A percentile compares a stretch with the other conserved stretches of the same genome.
Evolutionary conservation across 2,113 vertebrate genomes (phyloP).

Genomic region (Rostratula benghalensis): DNA sequence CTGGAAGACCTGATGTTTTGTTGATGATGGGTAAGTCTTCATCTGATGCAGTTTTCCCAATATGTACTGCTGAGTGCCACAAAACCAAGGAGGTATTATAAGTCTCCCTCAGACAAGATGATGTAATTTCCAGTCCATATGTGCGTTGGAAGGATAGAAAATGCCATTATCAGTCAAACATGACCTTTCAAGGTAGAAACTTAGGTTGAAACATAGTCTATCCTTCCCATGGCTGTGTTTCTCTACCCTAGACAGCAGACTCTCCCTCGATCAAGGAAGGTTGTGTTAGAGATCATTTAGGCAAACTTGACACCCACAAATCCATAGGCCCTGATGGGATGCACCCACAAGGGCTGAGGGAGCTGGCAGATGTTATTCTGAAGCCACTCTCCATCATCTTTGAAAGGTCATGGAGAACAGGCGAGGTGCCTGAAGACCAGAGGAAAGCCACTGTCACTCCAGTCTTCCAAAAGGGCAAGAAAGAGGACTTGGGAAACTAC

Average conservation of each 20-base stretch:
- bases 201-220: not conserved
- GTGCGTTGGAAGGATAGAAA: not conserved
- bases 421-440: too few relatives aligned
- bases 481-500: too few relatives aligned
- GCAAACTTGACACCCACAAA: too few relatives aligned
- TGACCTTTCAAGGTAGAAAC: slow-evolving; percentile 7
- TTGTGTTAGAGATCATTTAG: too few relatives aligned
- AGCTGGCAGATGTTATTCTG: too few relatives aligned
- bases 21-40: not conserved
- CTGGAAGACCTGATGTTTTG: not conserved
- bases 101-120: slow-evolving; percentile 5
- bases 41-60: not conserved
- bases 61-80: not conserved
- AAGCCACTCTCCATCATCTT: too few relatives aligned
- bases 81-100: not conserved
- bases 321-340: too few relatives aligned
- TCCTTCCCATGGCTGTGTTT: not conserved
- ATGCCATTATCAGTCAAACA: not conserved
- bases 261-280: too few relatives aligned
- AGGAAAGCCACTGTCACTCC: too few relatives aligned
- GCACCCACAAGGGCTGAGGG: too few relatives aligned
- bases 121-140: not conserved
- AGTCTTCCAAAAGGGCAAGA: too few relatives aligned
- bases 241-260: not conserved
- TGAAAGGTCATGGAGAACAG: too few relatives aligned